Conservation (phyloP, 2,113 vertebrate genomes). For the Saiga tatarica region DNA sequence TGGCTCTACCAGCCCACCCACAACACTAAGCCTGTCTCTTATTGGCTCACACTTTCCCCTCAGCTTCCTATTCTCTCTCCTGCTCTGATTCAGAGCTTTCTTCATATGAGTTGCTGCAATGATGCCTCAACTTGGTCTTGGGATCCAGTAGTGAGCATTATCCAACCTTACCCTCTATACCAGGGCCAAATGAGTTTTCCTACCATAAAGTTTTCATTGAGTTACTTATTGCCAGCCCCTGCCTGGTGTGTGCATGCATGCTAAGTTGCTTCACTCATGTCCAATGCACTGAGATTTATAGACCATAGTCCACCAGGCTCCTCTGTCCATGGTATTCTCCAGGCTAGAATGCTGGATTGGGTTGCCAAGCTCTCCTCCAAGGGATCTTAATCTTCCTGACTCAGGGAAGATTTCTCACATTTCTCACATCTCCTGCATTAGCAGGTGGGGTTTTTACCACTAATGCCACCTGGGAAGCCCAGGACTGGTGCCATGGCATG, state of each 20-base stretch:
- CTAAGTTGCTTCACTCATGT: neutral
- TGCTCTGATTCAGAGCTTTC: neutral
- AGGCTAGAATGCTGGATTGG: neutral
- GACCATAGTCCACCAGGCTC: neutral
- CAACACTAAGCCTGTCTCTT: neutral
- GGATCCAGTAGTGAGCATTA: fast-evolving
- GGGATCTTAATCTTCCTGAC: neutral
- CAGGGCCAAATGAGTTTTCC: neutral
- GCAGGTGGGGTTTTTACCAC: neutral
- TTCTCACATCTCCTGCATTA: neutral
- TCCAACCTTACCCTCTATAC: neutral
- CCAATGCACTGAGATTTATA: neutral
- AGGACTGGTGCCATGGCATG: neutral
- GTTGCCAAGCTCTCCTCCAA: neutral
- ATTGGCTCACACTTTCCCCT: no score
- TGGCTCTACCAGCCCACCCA: neutral
- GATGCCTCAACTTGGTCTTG: neutral
- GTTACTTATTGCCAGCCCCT: neutral
- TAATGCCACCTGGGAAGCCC: neutral
- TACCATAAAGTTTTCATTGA: neutral
- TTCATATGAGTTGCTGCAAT: neutral
- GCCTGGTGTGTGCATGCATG: neutral
- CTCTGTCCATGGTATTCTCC: neutral
- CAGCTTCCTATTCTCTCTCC: neutral
- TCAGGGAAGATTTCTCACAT: no score